phyloP scores from a whole-genome alignment of 2,797 vertebrate genomes.

The Sus cebifrons region DNA sequence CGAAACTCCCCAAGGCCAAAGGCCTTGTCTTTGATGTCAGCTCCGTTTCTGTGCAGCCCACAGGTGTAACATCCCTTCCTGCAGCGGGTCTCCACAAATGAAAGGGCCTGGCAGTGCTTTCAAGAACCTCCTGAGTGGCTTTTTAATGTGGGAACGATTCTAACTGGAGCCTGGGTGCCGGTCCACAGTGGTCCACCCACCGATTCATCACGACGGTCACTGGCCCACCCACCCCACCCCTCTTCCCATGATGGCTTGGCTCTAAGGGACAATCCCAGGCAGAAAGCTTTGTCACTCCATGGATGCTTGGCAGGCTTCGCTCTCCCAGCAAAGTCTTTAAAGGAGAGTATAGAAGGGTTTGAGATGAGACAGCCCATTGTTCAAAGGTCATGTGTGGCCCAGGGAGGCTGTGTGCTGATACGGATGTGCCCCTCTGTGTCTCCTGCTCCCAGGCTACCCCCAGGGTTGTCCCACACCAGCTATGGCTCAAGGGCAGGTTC shows the following conservation, averaged over 20 bases:
- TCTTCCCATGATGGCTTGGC: background rate
- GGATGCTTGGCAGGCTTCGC: background rate
- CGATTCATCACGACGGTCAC: background rate
- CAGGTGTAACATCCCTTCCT: background rate
- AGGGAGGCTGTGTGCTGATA: accelerated
- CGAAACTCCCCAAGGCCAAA: background rate
- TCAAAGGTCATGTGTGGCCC: background rate
- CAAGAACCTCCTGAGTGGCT: background rate
- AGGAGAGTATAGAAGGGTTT: background rate
- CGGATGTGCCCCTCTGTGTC: background rate
- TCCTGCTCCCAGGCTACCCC: accelerated
- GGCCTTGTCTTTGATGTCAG: background rate
- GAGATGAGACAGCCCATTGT: accelerated
- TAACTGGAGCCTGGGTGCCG: background rate
- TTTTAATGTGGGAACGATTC: background rate
- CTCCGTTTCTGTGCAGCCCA: background rate
- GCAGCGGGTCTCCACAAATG: background rate
- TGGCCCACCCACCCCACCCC: accelerated
- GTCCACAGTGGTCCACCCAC: too few relatives aligned
- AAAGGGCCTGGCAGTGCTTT: background rate
- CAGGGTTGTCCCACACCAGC: background rate
- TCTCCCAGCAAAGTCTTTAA: background rate
- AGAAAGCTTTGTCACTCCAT: background rate
- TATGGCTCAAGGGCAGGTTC: background rate
- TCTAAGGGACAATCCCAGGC: accelerated